Conservation (phyloP, 2,888 invertebrate species). For the Desoria tigrina region DNA sequence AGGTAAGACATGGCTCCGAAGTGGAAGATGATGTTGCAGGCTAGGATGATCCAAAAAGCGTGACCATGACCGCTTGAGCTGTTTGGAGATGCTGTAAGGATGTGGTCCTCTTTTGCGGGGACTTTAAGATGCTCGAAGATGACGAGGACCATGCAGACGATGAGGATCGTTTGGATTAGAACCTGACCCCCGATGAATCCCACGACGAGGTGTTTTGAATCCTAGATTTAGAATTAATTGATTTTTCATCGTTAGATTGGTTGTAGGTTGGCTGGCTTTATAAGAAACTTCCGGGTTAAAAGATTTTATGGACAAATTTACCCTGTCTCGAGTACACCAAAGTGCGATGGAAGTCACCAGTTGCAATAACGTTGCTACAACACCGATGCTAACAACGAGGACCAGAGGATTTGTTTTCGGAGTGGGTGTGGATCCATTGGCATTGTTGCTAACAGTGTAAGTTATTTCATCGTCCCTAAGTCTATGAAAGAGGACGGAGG, state of each 20-base stretch:
- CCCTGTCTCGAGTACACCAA: conserved; percentile 7
- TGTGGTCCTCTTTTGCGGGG: background rate
- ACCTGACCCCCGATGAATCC: conserved; percentile 7
- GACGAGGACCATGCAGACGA: conserved; percentile 9
- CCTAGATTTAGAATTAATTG: no score
- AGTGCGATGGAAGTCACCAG: conserved; percentile 2
- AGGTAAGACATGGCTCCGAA: conserved; percentile 14
- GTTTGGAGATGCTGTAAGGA: background rate
- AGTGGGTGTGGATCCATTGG: background rate
- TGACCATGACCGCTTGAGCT: background rate
- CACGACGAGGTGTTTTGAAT: conserved; percentile 1
- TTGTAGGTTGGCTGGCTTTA: no score
- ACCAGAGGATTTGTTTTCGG: background rate
- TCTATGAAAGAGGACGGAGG: background rate
- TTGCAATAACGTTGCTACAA: conserved; percentile 4
- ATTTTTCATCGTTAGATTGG: no score
- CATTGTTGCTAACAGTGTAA: background rate
- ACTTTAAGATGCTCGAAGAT: background rate
- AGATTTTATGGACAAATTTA: background rate
- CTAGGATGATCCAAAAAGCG: conserved; percentile 6
- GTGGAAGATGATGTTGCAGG: conserved; percentile 16
- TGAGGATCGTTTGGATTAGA: conserved; percentile 4
- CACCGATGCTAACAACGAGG: conserved; percentile 1
- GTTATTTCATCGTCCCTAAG: background rate
- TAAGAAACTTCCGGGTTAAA: no score